Evolutionary conservation across 2,113 vertebrate genomes (phyloP), one percentile per base, ranked within the genome.

Genomic region (Leptodactylus fuscus): DNA sequence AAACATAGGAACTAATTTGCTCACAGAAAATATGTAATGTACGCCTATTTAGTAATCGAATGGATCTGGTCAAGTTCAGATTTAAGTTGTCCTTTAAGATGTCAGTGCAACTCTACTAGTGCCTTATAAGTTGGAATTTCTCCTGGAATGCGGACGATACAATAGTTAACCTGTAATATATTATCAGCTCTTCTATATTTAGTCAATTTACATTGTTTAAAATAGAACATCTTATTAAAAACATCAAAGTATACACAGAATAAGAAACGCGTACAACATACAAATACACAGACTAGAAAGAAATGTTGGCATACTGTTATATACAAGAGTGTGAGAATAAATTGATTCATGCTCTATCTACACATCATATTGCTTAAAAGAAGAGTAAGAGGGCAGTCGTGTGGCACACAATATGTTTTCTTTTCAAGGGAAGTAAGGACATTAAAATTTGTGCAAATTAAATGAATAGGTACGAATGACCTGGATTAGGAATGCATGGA

Each of bases 211-310:
- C 96, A 98, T 98, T 92, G 95, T 98, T 98, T 99, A 98, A 99
- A 99, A 99, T 99, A 98, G 97, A 98, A 97, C 97, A 98, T 99
- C 97, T 97, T 97, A 98, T 97, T 99, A 98, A 99, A 99, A 99
- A 98, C 98, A 98, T 97, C 96, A 90, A 99, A 97, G 95, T 98
- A 98, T 99, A 97, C 97, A 99, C 96, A 95, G 95, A 96, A 97
- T 98, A 98, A 96, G 97, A 98, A 99, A 99, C 94, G 88, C 94
- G 96, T 97, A 98, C 97, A 95, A 99, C 97, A 97, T 98, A 99
- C 96, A 97, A 98, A 98, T 97, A 96, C 97, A 96, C 94, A 94
- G 96, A 98, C 97, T 97, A 97, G 95, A 99, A 99, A 99, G 96
- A 91, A 97, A 94, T 95, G 94, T 96, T 92, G 97, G 95, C 96